phyloP scores from a whole-genome alignment of 2,888 invertebrate species.

The Pammene aurita region DNA sequence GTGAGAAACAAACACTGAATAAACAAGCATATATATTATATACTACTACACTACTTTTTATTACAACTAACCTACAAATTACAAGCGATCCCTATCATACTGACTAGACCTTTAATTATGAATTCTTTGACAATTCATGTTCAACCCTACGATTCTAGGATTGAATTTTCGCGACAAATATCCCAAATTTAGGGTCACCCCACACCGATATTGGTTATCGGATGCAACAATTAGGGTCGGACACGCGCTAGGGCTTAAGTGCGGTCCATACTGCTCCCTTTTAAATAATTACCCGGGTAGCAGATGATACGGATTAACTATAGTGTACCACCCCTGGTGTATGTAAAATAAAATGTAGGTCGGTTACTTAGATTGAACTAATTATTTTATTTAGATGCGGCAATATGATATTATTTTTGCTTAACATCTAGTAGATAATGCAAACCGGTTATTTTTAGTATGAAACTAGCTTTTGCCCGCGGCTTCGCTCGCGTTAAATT shows the following conservation, averaged over 20 bases:
- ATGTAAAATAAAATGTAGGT: slow-evolving; percentile 61
- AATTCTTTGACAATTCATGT: background rate
- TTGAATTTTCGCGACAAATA: slow-evolving; percentile 33
- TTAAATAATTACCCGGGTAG: slow-evolving; percentile 80
- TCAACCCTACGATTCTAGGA: slow-evolving; percentile 5
- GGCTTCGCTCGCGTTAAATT: too few relatives aligned
- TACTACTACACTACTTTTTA: too few relatives aligned
- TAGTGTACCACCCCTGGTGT: slow-evolving; percentile 56
- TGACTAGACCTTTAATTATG: background rate
- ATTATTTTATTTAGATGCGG: slow-evolving; percentile 43
- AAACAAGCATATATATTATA: too few relatives aligned
- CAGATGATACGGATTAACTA: slow-evolving; percentile 81
- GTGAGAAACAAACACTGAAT: too few relatives aligned
- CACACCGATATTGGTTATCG: slow-evolving; percentile 71
- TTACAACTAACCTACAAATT: too few relatives aligned
- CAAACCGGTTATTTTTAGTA: too few relatives aligned
- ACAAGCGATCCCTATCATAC: too few relatives aligned
- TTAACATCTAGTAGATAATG: too few relatives aligned
- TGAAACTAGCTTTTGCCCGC: too few relatives aligned
- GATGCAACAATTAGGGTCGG: slow-evolving; percentile 77
- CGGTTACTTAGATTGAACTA: slow-evolving; percentile 42
- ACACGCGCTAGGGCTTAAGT: slow-evolving; percentile 74
- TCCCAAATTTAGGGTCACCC: slow-evolving; percentile 55
- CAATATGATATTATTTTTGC: background rate
- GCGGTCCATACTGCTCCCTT: slow-evolving; percentile 69